Base-by-base conservation (phyloP, 2,797 vertebrate species). In the Ataeniobius toweri region DNA sequence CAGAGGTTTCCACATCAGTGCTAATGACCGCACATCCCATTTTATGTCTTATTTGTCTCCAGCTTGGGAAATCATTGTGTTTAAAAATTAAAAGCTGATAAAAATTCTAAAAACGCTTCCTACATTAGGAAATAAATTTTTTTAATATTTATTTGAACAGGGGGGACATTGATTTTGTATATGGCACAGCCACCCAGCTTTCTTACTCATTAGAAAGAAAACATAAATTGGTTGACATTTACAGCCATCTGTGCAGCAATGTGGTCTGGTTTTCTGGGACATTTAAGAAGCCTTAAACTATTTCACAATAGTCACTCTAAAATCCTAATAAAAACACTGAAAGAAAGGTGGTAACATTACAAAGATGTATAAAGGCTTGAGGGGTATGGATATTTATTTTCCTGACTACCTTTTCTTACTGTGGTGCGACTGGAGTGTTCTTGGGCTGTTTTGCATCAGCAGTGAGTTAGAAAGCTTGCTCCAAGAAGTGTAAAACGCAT, bases 391-490 rank as follows among this genome's bases (percentile, higher is more conserved):
- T 36, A 39, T 20, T 65, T 65, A 39, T 41, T 41, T 67, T 67
- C 36, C 22, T 67, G 1, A 67, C 9, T 41, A 1, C 8, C 39
- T 67, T n/a, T 28, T 70, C 53, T 67, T 58, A 13, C 69, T 14
- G 24, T 36, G 1, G 24, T 46, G 41, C 0, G 1, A 36, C 59
- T 85, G 0, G 0, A 75, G 28, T 51, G 26, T 70, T 61, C 18
- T 56, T 44, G 48, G 39, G 26, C 71, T 82, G 74, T 69, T 81
- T 80, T 86, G 80, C 75, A 85, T 81, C 16, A 18, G 75, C n/a
- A 58, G 31, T 16, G 55, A 53, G 46, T 73, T 79, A 86, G 58
- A 83, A 80, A 68, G 63, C 58, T 51, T 56, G 67, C 51, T 70
- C 28, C 6, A 46, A 67, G 41, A 80, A 73, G 85, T 76, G n/a